Percentiles rank a stretch among this genome's conserved stretches.
phyloP scores from a whole-genome alignment of 1,140 invertebrate species.

The Limonius californicus region DNA sequence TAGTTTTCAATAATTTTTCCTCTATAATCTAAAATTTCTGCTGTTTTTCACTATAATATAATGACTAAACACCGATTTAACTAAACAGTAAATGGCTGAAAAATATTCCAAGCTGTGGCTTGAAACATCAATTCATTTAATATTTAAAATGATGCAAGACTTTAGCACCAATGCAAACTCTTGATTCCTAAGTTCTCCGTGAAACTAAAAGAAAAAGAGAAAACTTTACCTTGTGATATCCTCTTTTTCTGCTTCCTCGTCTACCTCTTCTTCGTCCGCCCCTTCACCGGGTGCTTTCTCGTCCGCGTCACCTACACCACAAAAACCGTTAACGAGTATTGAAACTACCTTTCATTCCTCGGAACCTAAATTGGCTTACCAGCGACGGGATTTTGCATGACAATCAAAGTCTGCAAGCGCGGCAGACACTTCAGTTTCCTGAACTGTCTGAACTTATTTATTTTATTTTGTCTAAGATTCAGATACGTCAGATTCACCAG shows the following conservation, averaged over 20 bases:
- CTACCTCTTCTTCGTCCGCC: slow-evolving; percentile 39
- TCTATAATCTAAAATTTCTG: too few species aligned
- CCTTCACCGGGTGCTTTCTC: slow-evolving; percentile 44
- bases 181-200: not conserved
- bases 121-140: too few species aligned
- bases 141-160: too few species aligned
- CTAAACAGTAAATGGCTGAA: too few species aligned
- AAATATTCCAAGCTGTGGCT: too few species aligned
- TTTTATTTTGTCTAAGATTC: slow-evolving; percentile 52
- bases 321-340: slow-evolving; percentile 35
- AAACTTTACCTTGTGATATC: slow-evolving; percentile 7
- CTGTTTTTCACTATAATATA: too few species aligned
- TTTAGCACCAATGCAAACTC: too few species aligned
- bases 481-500: slow-evolving; percentile 50
- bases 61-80: too few species aligned
- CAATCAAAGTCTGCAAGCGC: slow-evolving; percentile 47
- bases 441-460: slow-evolving; percentile 50
- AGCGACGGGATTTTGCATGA: slow-evolving; percentile 50
- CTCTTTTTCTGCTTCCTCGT: slow-evolving; percentile 41
- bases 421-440: slow-evolving; percentile 50
- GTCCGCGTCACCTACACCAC: slow-evolving; percentile 34
- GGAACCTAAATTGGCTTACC: slow-evolving; percentile 23
- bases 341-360: slow-evolving; percentile 30
- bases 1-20: too few species aligned
- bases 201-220: not conserved